Conservation (phyloP, 2,113 vertebrate genomes). For the Macrotus californicus region DNA sequence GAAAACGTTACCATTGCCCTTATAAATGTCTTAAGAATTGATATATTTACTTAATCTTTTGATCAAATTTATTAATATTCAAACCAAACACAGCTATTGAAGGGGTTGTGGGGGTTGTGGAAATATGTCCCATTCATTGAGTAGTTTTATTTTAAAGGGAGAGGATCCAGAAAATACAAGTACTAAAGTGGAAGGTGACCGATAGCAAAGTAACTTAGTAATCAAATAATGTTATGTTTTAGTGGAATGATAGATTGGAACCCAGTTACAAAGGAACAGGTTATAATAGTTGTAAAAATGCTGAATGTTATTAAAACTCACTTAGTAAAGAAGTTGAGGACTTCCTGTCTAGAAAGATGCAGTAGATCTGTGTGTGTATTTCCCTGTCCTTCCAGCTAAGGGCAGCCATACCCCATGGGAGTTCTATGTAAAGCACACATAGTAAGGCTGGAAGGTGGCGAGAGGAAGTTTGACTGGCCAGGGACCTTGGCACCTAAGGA, state of each 20-base stretch:
- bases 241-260: background rate
- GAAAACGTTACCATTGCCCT: background rate
- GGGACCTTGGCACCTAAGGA: background rate
- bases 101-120: background rate
- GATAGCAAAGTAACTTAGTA: background rate
- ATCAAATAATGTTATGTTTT: background rate
- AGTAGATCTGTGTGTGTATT: background rate
- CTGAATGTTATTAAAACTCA: background rate
- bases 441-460: background rate
- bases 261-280: background rate
- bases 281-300: background rate
- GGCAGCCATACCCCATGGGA: background rate
- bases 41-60: background rate
- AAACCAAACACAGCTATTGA: background rate
- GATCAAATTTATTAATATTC: background rate
- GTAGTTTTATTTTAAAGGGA: conserved; percentile 13
- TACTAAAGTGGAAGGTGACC: background rate
- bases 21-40: background rate
- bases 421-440: background rate
- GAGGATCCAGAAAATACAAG: background rate
- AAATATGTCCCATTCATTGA: background rate
- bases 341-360: background rate
- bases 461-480: background rate
- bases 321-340: background rate
- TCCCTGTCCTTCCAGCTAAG: background rate